A percentile compares a stretch with the other conserved stretches of the same genome.
Conservation (phyloP, 2,888 invertebrate species). For the Thyatira batis region DNA sequence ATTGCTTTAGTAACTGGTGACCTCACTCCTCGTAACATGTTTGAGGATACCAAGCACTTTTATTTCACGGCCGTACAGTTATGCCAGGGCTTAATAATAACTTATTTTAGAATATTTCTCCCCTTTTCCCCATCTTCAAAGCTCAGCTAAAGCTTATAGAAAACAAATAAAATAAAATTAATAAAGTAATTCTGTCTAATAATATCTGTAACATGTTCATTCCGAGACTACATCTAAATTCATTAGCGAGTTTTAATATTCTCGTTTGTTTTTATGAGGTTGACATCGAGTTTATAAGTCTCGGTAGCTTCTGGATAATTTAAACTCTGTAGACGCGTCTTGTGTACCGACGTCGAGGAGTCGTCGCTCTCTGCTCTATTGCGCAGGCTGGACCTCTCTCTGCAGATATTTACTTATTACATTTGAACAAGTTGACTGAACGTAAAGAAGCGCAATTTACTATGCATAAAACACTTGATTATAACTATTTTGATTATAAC, state of each 20-base stretch:
- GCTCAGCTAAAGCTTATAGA: too few species aligned
- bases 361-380: constrained; percentile 41
- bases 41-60: too few species aligned
- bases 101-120: too few species aligned
- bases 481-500: too few species aligned
- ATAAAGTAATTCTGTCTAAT: not conserved
- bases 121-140: too few species aligned
- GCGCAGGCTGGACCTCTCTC: constrained; percentile 17
- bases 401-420: constrained; percentile 13
- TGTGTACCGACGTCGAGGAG: constrained; percentile 33
- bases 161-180: not conserved
- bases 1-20: too few species aligned
- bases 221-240: not conserved
- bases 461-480: too few species aligned
- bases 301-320: constrained; percentile 40
- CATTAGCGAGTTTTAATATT: not conserved
- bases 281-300: constrained; percentile 21
- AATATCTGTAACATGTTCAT: not conserved
- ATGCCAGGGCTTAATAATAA: too few species aligned
- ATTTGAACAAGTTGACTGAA: not conserved
- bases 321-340: constrained; percentile 48
- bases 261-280: not conserved
- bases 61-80: too few species aligned
- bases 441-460: too few species aligned
- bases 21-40: too few species aligned